A percentile compares a stretch with the other conserved stretches of the same genome.
phyloP scores from a whole-genome alignment of 2,113 vertebrate species.

The Sinocyclocheilus maitianheensis region DNA sequence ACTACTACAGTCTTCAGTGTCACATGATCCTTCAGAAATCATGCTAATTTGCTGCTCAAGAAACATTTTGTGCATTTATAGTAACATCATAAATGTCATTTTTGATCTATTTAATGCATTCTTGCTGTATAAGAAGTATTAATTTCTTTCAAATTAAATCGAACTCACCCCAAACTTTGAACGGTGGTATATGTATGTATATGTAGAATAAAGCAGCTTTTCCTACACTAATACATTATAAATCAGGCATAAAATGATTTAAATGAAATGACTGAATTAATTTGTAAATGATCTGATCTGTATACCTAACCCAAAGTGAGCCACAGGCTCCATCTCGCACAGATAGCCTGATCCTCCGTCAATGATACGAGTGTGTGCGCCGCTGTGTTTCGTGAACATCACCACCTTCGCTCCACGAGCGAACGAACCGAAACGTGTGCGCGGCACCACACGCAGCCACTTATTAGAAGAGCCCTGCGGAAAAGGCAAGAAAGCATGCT shows the following conservation, averaged over 20 bases:
- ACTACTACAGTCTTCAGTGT: background rate
- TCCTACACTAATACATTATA: background rate
- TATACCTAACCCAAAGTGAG: constrained; percentile 90
- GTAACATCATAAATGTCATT: too few relatives aligned
- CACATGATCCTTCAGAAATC: background rate
- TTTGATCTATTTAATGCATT: too few relatives aligned
- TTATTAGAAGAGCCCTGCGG: constrained; percentile 85
- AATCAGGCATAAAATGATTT: background rate
- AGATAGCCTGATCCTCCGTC: constrained; percentile 91
- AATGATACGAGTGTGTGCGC: constrained; percentile 85
- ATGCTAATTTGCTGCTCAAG: background rate
- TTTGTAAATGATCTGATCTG: background rate
- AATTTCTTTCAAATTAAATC: too few relatives aligned
- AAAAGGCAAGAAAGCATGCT: background rate
- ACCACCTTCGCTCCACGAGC: constrained; percentile 89
- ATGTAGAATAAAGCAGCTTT: background rate
- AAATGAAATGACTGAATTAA: background rate
- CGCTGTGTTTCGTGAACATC: constrained; percentile 82
- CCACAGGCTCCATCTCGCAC: constrained; percentile 94
- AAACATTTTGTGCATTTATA: background rate
- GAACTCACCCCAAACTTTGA: too few relatives aligned
- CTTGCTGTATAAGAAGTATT: too few relatives aligned
- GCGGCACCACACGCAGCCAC: constrained; percentile 90
- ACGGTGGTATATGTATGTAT: background rate
- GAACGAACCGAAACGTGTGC: constrained; percentile 87